phyloP scores from a whole-genome alignment of 2,797 vertebrate species.

The Bradypodion pumilum region DNA sequence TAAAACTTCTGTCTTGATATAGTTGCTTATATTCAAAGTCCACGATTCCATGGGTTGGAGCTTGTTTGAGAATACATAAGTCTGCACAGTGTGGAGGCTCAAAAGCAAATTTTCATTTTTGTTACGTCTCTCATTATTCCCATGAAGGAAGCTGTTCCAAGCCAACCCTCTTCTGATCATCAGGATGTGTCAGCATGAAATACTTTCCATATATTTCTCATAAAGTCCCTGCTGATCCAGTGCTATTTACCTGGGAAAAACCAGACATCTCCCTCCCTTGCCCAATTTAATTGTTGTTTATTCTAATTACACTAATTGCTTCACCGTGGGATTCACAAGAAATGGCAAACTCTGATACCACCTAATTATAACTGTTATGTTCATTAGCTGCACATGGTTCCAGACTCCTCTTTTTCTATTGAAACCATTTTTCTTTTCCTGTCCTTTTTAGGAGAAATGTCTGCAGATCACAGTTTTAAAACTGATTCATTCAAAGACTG shows the following conservation, averaged over 20 bases:
- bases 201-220: not conserved
- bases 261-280: not conserved
- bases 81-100: too few species aligned
- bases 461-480: not conserved
- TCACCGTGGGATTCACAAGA: conserved; percentile 11
- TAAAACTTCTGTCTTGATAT: too few species aligned
- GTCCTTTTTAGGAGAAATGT: not conserved
- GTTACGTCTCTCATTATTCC: too few species aligned
- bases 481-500: not conserved
- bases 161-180: too few species aligned
- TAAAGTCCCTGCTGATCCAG: not conserved
- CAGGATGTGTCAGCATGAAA: not conserved
- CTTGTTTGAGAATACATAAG: too few species aligned
- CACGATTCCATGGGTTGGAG: too few species aligned
- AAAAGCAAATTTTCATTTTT: too few species aligned
- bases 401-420: not conserved
- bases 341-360: conserved; percentile 11
- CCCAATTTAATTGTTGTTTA: conserved; percentile 20
- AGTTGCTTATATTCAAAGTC: too few species aligned
- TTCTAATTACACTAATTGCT: conserved; percentile 24
- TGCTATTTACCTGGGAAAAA: not conserved
- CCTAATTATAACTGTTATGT: conserved; percentile 19
- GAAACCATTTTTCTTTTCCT: not conserved
- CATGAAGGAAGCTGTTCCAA: too few species aligned
- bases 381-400: conserved; percentile 2